Base-by-base conservation (phyloP, 2,888 invertebrate species). In the Pseudoips prasinana region DNA sequence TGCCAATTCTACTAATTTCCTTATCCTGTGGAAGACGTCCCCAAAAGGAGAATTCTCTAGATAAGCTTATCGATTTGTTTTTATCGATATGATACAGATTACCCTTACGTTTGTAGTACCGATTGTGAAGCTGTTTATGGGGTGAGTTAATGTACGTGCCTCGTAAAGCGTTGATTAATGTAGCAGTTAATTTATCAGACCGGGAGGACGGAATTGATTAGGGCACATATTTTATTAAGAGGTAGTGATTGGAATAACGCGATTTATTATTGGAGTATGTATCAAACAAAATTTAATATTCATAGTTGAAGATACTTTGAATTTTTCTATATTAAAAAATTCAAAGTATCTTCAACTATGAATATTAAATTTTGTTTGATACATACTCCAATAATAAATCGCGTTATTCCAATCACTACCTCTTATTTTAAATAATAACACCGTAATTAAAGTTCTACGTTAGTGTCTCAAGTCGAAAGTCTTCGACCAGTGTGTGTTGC, bases 41-140 rank as follows among this genome's bases (percentile, higher is more conserved):
- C 39, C 45, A 43, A 58, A 48, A 60, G 43, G 46, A 11, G 63
- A 65, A 66, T 68, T 65, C 51, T 58, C 44, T 46, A 56, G 64
- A 62, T 64, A 64, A 58, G 54, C 49, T 60, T 60, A 56, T 64
- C 58, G 54, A 52, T 41, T 51, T 51, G 57, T 60, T 60, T 58
- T 60, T 60, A 63, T 67, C 62, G 58, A 61, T 59, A 31, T 36
- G 58, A 61, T 60, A 62, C 64, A 41, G 57, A 60, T 52, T 42
- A 41, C 36, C 40, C 47, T 57, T 50, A 31, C 39, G 33, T 38
- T 33, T 46, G 39, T 45, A 30, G 25, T 33, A 40, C 42, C 50
- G 44, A 39, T 44, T 32, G 41, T 39, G 40, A 34, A 36, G 17
- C 25, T 19, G 32, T 52, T 49, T 52, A 50, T 37, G 42, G 39